Base-by-base conservation (phyloP, 2,113 vertebrate genomes). In the Pelecanoides urinatrix region DNA sequence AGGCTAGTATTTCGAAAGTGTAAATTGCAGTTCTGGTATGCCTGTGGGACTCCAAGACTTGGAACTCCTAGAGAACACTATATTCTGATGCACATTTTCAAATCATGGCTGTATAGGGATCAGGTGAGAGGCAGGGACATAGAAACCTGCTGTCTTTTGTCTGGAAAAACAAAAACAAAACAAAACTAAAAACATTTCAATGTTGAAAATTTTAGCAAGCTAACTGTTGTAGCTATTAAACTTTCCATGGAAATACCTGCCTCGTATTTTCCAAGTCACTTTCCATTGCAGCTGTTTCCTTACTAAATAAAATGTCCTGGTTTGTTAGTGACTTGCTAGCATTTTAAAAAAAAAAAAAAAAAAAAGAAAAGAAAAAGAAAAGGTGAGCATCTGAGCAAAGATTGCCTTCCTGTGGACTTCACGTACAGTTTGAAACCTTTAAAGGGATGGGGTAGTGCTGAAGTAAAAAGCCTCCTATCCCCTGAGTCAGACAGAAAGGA, bases 211-310 rank as follows among this genome's bases (percentile, higher is more conserved):
- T 87, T 82, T 83, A 79, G 47, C 63, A 66, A 87, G 40, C 45
- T 44, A 75, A 56, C 44, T 85, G 36, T 42, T 53, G 34, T 12
- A 70, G 50, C 68, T 58, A 7, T 70, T 58, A 73, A 76, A 62
- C 25, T 90, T 96, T 83, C 74, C 87, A 76, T 88, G 92, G 78
- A 95, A 93, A 90, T 92, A 96, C 62, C 74, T 86, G 67, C 36
- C 71, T 88, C 4, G 0, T 58, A 45, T 90, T 96, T 96, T 90
- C 74, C 72, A 38, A 73, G 34, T 63, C n/a, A 59, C 42, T 90
- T 95, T 88, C 74, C 78, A 62, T 34, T 80, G 78, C 58, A 92
- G 29, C 63, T 86, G 38, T 63, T 76, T 80, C 74, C 67, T 79
- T 80, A 47, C 73, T 44, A 72, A 94, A 80, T 73, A 79, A 91